Percentiles rank a stretch among this genome's conserved stretches.
Conservation (phyloP, 2,888 invertebrate genomes). For the Mesoligia furuncula region DNA sequence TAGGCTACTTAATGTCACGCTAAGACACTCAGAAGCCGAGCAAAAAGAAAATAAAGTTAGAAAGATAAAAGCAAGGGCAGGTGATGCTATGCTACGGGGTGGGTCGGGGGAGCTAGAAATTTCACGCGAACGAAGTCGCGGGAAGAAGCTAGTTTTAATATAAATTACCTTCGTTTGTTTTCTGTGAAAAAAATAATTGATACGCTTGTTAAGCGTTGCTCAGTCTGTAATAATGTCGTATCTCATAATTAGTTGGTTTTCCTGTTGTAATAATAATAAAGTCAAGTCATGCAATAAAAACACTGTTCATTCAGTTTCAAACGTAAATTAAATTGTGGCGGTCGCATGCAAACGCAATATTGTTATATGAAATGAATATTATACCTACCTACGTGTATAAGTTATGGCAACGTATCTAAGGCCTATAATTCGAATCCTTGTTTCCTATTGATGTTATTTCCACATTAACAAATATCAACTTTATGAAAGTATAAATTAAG, state of each 20-base stretch:
- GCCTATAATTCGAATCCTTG: neutral
- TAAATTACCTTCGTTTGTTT: constrained; percentile 50
- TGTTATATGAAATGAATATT: constrained; percentile 21
- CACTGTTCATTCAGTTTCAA: constrained; percentile 50
- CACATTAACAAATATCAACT: neutral
- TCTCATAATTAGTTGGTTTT: constrained; percentile 62
- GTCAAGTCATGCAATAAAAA: constrained; percentile 62
- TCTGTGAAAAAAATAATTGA: constrained; percentile 59
- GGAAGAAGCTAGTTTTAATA: neutral
- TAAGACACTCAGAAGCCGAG: neutral
- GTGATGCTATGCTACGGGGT: too few species aligned
- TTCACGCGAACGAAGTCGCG: neutral
- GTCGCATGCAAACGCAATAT: constrained; percentile 21
- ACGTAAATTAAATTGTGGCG: constrained; percentile 42
- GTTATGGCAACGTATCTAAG: neutral
- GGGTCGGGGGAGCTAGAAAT: neutral
- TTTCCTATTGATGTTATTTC: neutral
- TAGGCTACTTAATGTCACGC: neutral
- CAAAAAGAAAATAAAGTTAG: neutral
- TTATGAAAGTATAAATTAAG: neutral
- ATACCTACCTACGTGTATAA: constrained; percentile 9
- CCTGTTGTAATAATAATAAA: constrained; percentile 62
- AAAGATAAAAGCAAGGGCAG: neutral
- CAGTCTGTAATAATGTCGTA: constrained; percentile 62
- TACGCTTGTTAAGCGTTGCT: constrained; percentile 59